Percentiles rank a stretch among this genome's conserved stretches.
These are phyloP conservation scores for Ormyrus thymus DNA, from an alignment of 2,888 invertebrate genomes.

Conservation along the genomic window DNA sequence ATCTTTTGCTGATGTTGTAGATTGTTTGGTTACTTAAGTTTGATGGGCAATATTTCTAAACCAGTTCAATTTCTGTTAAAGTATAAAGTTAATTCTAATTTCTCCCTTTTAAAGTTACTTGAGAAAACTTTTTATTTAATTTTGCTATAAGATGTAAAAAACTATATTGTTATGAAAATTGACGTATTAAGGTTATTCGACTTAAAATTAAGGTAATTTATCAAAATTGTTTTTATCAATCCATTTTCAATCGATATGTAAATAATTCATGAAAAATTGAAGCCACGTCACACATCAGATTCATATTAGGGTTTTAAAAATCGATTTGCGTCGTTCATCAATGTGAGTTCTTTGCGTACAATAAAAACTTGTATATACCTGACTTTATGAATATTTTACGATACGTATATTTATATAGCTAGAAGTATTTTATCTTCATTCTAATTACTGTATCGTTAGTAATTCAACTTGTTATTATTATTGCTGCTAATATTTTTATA, in stretches of 20 bases:
- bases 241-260: conserved; percentile 30
- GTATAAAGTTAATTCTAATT: too few relatives aligned
- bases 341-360: conserved; percentile 8
- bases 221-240: conserved; percentile 17
- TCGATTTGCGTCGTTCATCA: conserved; percentile 12
- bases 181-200: too few relatives aligned
- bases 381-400: conserved; percentile 27
- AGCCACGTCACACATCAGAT: conserved; percentile 12
- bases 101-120: too few relatives aligned
- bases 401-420: conserved; percentile 38
- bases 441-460: conserved; percentile 31
- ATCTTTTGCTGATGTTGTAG: too few relatives aligned
- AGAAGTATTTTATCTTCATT: conserved; percentile 29
- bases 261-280: conserved; percentile 37
- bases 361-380: conserved; percentile 42
- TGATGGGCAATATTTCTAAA: too few relatives aligned
- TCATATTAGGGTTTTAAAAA: conserved; percentile 40
- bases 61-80: too few relatives aligned
- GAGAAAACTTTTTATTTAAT: too few relatives aligned
- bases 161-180: too few relatives aligned
- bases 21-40: too few relatives aligned
- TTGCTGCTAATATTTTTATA: conserved; percentile 28
- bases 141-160: too few relatives aligned
- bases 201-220: not conserved
- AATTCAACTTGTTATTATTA: conserved; percentile 29